Evolutionary conservation across 2,888 invertebrate species (phyloP).

Genomic region (Teinopalpus imperialis): DNA sequence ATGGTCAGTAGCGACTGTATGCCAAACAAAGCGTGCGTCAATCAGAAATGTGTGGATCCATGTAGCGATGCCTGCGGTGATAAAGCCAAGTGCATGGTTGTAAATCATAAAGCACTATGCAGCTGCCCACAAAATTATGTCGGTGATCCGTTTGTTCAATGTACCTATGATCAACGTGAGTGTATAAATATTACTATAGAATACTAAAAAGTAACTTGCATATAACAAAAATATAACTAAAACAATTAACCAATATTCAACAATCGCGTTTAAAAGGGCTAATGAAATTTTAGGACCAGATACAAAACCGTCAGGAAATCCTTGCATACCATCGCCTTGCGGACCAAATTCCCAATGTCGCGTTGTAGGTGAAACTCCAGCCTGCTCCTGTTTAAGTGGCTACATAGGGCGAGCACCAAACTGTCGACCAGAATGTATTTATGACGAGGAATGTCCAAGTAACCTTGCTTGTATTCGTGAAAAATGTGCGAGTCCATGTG

Average conservation of each 20-base stretch:
- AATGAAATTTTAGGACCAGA: conserved; percentile 71
- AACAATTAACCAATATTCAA: conserved; percentile 11
- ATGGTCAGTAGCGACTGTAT: conserved; percentile 91
- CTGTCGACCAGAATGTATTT: conserved; percentile 92
- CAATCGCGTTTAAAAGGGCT: no score
- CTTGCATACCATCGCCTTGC: conserved; percentile 92
- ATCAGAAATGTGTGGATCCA: conserved; percentile 90
- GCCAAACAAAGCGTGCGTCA: conserved; percentile 90
- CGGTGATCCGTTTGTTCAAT: conserved; percentile 92
- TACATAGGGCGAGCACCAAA: conserved; percentile 92
- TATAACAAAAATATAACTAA: conserved; percentile 20
- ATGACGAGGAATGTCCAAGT: conserved; percentile 92
- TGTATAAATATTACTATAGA: conserved; percentile 28
- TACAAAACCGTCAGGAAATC: conserved; percentile 83
- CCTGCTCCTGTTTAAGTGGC: conserved; percentile 89
- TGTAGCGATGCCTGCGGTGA: conserved; percentile 92
- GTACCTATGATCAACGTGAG: conserved; percentile 86
- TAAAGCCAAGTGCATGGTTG: conserved; percentile 90
- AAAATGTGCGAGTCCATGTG: conserved; percentile 91
- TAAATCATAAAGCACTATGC: conserved; percentile 93
- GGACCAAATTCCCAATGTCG: conserved; percentile 93
- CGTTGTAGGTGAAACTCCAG: conserved; percentile 87
- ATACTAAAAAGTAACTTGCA: conserved; percentile 25
- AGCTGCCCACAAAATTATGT: conserved; percentile 88
- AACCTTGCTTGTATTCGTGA: conserved; percentile 92